phyloP scores from a whole-genome alignment of 2,888 invertebrate genomes.

The Platycheirus rosarum region DNA sequence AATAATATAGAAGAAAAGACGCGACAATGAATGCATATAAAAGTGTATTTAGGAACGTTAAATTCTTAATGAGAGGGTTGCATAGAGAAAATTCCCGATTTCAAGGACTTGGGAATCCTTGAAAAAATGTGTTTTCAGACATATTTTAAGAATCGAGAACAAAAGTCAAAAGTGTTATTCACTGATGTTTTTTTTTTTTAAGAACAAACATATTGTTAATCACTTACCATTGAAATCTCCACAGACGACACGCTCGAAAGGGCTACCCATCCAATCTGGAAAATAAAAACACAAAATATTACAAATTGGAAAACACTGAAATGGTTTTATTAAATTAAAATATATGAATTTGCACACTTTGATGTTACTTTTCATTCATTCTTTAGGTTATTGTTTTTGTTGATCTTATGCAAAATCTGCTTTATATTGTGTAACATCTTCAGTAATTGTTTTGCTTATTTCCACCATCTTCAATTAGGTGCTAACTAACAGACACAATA shows the following conservation, averaged over 20 bases:
- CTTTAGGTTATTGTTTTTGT: neutral
- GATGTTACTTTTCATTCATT: too few species aligned
- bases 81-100: slow-evolving; percentile 15
- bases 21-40: slow-evolving; percentile 15
- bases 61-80: slow-evolving; percentile 52
- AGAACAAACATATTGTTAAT: slow-evolving; percentile 17
- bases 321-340: too few species aligned
- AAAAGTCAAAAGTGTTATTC: neutral
- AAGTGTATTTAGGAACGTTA: neutral
- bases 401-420: neutral
- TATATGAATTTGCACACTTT: too few species aligned
- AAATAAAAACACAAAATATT: slow-evolving; percentile 80
- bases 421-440: slow-evolving; percentile 62
- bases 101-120: slow-evolving; percentile 64
- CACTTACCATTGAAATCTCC: slow-evolving; percentile 95
- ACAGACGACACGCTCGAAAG: slow-evolving; percentile 96
- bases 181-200: slow-evolving; percentile 18
- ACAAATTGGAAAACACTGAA: slow-evolving; percentile 31
- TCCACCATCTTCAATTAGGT: slow-evolving; percentile 59
- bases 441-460: slow-evolving; percentile 9
- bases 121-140: slow-evolving; percentile 20
- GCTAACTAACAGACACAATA: slow-evolving; percentile 57
- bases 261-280: slow-evolving; percentile 97
- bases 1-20: slow-evolving; percentile 46
- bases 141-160: slow-evolving; percentile 9